A percentile compares a stretch with the other conserved stretches of the same genome.
Evolutionary conservation across 2,113 vertebrate genomes (phyloP).

Genomic region (Xiphias gladius): DNA sequence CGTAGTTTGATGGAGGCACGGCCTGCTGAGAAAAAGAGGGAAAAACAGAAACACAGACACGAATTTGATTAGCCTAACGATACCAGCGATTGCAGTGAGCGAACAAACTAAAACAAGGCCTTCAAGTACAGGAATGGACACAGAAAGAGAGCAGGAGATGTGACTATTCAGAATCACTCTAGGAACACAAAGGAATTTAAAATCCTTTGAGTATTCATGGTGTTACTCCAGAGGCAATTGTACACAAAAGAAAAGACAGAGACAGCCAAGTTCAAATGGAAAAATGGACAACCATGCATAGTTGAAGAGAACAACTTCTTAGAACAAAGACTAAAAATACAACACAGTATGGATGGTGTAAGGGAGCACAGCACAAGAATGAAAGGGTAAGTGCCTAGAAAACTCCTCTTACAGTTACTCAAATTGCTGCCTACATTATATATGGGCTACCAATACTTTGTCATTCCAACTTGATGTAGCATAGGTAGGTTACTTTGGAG

Average conservation of each 20-base stretch:
- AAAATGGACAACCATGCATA: slow-evolving; percentile 41
- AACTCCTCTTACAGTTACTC: slow-evolving; percentile 22
- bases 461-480: slow-evolving; percentile 10
- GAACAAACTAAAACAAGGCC: slow-evolving; percentile 23
- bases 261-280: slow-evolving; percentile 44
- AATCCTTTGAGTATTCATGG: background rate
- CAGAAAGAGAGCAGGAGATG: slow-evolving; percentile 4
- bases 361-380: slow-evolving; percentile 19
- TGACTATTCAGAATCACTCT: slow-evolving; percentile 31
- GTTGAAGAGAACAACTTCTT: slow-evolving; percentile 20
- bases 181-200: slow-evolving; percentile 43
- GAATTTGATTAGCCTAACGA: slow-evolving; percentile 44
- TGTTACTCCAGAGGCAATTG: background rate
- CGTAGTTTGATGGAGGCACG: slow-evolving; percentile 96
- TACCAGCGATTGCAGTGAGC: background rate
- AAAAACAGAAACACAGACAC: slow-evolving; percentile 15
- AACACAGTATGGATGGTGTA: slow-evolving; percentile 31
- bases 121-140: slow-evolving; percentile 24
- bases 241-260: slow-evolving; percentile 14
- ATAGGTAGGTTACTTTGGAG: slow-evolving; percentile 11
- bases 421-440: slow-evolving; percentile 31
- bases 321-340: slow-evolving; percentile 37
- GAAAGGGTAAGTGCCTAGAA: slow-evolving; percentile 15
- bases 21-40: slow-evolving; percentile 84
- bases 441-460: slow-evolving; percentile 1